These are phyloP conservation scores for Bimastos eiseni DNA, from an alignment of 2,888 invertebrate species.

Conservation along the genomic window DNA sequence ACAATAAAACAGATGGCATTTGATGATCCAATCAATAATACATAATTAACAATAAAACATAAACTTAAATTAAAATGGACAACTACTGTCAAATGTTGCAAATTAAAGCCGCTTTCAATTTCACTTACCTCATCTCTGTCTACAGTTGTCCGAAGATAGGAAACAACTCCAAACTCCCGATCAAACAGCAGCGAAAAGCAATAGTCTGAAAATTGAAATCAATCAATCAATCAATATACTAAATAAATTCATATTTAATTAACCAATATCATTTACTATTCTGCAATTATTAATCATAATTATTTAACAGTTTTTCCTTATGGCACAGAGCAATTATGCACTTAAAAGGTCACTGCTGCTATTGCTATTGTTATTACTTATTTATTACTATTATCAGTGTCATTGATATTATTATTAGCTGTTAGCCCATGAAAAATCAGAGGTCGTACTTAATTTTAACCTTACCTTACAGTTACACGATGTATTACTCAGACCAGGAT, in stretches of 20 bases:
- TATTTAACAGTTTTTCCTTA: no score
- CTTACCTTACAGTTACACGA: no score
- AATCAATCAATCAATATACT: no score
- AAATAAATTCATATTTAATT: no score
- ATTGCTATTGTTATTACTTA: no score
- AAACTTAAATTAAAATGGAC: not conserved
- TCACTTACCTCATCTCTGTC: slow-evolving; percentile 51
- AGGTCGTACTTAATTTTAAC: no score
- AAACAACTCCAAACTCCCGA: slow-evolving; percentile 52
- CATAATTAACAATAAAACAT: not conserved
- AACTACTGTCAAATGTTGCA: not conserved
- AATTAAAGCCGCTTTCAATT: not conserved
- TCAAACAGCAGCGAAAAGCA: slow-evolving; percentile 55
- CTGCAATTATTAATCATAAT: no score
- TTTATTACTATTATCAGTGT: no score
- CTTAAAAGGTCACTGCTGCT: no score
- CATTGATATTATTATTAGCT: no score
- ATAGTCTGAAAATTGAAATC: slow-evolving; percentile 49
- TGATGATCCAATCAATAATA: not conserved
- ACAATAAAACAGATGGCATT: not conserved
- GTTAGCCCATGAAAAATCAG: no score
- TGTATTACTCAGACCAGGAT: no score
- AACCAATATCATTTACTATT: not conserved
- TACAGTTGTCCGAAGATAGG: slow-evolving; percentile 52
- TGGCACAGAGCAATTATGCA: not conserved